Percentiles rank a stretch among this genome's conserved stretches.
phyloP scores from a whole-genome alignment of 53 echinoderm and acorn worm species.

The Actinopyga echinites region DNA sequence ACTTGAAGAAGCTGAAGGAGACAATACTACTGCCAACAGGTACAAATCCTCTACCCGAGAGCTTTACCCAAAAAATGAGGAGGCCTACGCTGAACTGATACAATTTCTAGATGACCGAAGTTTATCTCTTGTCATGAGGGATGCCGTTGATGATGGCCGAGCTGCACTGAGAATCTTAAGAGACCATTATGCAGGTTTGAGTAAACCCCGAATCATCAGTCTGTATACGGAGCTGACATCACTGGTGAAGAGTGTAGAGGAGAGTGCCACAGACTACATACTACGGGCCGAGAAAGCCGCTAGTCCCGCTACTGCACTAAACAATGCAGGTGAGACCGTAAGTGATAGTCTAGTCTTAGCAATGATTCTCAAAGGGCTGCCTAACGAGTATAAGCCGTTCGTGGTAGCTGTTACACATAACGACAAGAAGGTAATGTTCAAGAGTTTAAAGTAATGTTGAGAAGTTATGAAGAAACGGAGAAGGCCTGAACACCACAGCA shows the following conservation, averaged over 20 bases:
- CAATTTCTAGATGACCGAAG: constrained; percentile 47
- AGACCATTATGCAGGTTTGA: constrained; percentile 40
- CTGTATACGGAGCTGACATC: constrained; percentile 55
- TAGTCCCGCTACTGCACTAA: constrained; percentile 20
- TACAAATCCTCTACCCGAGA: not conserved
- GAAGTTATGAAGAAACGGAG: constrained; percentile 37
- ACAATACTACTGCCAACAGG: not conserved
- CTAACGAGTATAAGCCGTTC: constrained; percentile 31
- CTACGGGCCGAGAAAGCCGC: constrained; percentile 50
- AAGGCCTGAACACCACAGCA: not conserved
- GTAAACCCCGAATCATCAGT: constrained; percentile 45
- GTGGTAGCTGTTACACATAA: not conserved
- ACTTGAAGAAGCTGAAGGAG: constrained; percentile 20
- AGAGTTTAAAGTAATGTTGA: not conserved
- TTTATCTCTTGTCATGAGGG: constrained; percentile 42
- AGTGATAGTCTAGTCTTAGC: constrained; percentile 53
- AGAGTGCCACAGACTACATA: constrained; percentile 50
- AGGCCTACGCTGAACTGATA: constrained; percentile 37
- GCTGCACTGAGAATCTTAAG: constrained; percentile 42
- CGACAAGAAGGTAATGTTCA: constrained; percentile 2
- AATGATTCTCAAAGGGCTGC: constrained; percentile 56
- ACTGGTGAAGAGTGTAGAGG: not conserved
- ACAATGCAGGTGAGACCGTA: constrained; percentile 32
- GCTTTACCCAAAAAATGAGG: constrained; percentile 41
- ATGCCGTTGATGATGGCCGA: constrained; percentile 43